These are phyloP conservation scores for Adoxophyes honmai DNA, from an alignment of 1,140 invertebrate genomes.

Conservation along the genomic window DNA sequence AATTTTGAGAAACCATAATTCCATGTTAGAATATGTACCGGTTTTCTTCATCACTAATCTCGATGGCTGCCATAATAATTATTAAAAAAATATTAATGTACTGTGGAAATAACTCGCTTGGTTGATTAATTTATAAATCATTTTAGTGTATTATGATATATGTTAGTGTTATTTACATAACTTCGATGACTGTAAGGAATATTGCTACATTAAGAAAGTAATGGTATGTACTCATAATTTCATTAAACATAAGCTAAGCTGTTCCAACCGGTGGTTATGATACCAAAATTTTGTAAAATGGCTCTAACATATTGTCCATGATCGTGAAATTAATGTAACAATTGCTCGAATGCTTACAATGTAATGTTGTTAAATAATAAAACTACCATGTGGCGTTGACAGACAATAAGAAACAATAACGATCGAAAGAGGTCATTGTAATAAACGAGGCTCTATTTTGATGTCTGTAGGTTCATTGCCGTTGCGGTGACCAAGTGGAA, in stretches of 20 bases:
- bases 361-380: conserved; percentile 15
- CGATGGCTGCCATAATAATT: conserved; percentile 11
- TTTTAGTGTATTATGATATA: background rate
- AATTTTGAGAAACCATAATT: too few species aligned
- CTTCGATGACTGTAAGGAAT: conserved; percentile 21
- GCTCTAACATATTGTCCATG: background rate
- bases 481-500: conserved; percentile 25
- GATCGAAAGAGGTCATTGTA: conserved; percentile 62
- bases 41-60: conserved; percentile 8
- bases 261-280: conserved; percentile 53
- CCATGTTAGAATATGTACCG: conserved; percentile 2
- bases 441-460: background rate
- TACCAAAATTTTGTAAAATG: background rate
- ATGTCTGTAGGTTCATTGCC: conserved; percentile 50
- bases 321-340: background rate
- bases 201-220: conserved; percentile 34
- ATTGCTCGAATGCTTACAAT: background rate
- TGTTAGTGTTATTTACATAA: conserved; percentile 12
- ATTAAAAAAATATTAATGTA: conserved; percentile 7
- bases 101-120: conserved; percentile 5
- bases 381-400: conserved; percentile 45
- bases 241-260: conserved; percentile 20
- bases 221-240: conserved; percentile 48
- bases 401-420: conserved; percentile 43
- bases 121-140: conserved; percentile 1